These are phyloP conservation scores for Hemiprocne comata DNA, from an alignment of 2,113 vertebrate species.

Conservation along the genomic window DNA sequence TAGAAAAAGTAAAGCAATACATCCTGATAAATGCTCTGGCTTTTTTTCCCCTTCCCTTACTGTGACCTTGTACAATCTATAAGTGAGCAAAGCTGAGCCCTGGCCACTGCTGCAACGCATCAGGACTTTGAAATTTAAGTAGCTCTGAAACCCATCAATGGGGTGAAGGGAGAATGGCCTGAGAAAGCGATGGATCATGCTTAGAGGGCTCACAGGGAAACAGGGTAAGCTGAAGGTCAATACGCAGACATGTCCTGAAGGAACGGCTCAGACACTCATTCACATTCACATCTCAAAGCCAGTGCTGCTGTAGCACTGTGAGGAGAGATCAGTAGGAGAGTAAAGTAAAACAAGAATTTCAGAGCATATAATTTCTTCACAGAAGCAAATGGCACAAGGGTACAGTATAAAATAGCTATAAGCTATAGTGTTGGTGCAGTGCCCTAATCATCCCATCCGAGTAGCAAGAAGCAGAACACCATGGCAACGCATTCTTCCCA, in stretches of 20 bases:
- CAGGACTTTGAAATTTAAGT: constrained; percentile 82
- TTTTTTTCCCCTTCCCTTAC: constrained; percentile 71
- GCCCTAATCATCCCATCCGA: background rate
- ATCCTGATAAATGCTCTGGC: constrained; percentile 84
- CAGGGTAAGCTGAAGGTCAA: constrained; percentile 81
- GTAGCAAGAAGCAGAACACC: background rate
- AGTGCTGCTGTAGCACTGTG: constrained; percentile 57
- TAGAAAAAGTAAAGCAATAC: constrained; percentile 87
- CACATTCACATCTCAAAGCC: constrained; percentile 75
- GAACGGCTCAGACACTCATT: constrained; percentile 71
- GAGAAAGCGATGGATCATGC: constrained; percentile 81
- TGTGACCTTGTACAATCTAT: constrained; percentile 86
- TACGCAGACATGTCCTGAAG: constrained; percentile 68
- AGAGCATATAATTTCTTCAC: constrained; percentile 32
- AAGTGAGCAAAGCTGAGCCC: constrained; percentile 73
- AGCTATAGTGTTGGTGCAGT: background rate
- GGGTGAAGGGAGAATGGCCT: constrained; percentile 83
- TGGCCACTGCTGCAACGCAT: constrained; percentile 70
- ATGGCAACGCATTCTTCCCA: background rate
- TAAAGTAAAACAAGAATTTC: constrained; percentile 62
- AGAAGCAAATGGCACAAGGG: constrained; percentile 14
- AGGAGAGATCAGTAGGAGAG: constrained; percentile 32
- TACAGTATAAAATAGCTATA: background rate
- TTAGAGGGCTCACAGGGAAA: constrained; percentile 78
- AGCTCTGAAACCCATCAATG: constrained; percentile 81